phyloP scores from a whole-genome alignment of 2,888 invertebrate genomes.

The Drosophila formosana region DNA sequence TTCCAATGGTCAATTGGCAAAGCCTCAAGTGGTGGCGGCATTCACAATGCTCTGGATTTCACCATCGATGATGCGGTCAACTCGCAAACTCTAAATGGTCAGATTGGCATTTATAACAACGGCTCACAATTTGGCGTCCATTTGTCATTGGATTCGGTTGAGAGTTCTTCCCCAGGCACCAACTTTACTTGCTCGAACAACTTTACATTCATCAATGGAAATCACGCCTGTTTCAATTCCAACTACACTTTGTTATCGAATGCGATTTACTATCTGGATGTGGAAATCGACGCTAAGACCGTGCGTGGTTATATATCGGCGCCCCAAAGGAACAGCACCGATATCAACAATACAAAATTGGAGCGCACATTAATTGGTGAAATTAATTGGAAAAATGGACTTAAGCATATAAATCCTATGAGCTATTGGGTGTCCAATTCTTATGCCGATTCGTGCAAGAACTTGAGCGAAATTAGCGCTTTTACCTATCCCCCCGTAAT shows the following conservation, averaged over 20 bases:
- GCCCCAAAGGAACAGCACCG: slow-evolving; percentile 1
- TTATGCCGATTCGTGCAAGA: neutral
- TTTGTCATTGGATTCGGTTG: neutral
- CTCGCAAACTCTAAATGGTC: neutral
- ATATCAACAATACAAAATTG: slow-evolving; percentile 1
- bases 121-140: slow-evolving; percentile 5
- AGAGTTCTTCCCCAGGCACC: neutral
- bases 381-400: slow-evolving; percentile 1
- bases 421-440: neutral
- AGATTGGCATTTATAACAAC: slow-evolving; percentile 20
- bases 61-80: neutral
- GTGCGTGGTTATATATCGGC: slow-evolving; percentile 19
- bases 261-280: slow-evolving; percentile 29
- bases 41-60: slow-evolving; percentile 11
- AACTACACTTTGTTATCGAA: slow-evolving; percentile 16
- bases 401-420: neutral
- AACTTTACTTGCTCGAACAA: neutral
- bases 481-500: slow-evolving; percentile 11
- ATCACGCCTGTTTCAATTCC: slow-evolving; percentile 3
- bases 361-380: slow-evolving; percentile 8
- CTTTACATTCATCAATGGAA: neutral
- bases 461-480: neutral
- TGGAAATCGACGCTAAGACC: slow-evolving; percentile 4
- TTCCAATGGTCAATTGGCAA: slow-evolving; percentile 27
- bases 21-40: neutral